Evolutionary conservation across 2,797 vertebrate species (phyloP).

Genomic region (Onychomys leucogaster): DNA sequence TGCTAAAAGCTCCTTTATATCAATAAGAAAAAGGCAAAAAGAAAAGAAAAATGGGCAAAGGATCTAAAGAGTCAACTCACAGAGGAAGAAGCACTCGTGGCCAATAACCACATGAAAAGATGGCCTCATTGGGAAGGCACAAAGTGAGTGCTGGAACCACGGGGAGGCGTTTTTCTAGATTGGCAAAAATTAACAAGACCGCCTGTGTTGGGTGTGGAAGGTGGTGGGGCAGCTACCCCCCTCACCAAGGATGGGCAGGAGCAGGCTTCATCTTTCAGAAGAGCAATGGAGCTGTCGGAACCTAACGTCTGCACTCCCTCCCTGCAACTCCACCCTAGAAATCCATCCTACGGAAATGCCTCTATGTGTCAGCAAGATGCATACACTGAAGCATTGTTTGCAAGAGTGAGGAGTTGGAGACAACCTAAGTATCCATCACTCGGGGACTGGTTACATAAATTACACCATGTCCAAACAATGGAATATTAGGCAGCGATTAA

Average conservation of each 20-base stretch:
- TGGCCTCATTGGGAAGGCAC: not conserved
- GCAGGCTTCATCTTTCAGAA: not conserved
- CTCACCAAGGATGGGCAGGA: not conserved
- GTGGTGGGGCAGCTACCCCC: not conserved
- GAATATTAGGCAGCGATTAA: constrained; percentile 60
- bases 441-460: constrained; percentile 36
- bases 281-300: not conserved
- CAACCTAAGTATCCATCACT: constrained; percentile 41
- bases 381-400: not conserved
- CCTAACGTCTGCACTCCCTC: not conserved
- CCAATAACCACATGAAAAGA: not conserved
- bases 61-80: constrained; percentile 12
- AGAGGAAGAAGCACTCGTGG: not conserved
- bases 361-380: not conserved
- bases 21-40: constrained; percentile 49
- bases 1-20: constrained; percentile 63
- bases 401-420: constrained; percentile 53
- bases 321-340: not conserved
- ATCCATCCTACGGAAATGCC: constrained; percentile 27
- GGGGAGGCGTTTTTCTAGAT: not conserved
- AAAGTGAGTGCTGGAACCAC: not conserved
- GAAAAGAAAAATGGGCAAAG: constrained; percentile 56
- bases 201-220: not conserved
- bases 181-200: constrained; percentile 7
- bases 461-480: not conserved